phyloP scores from a whole-genome alignment of 2,888 invertebrate genomes.

The Microplitis deprimator region DNA sequence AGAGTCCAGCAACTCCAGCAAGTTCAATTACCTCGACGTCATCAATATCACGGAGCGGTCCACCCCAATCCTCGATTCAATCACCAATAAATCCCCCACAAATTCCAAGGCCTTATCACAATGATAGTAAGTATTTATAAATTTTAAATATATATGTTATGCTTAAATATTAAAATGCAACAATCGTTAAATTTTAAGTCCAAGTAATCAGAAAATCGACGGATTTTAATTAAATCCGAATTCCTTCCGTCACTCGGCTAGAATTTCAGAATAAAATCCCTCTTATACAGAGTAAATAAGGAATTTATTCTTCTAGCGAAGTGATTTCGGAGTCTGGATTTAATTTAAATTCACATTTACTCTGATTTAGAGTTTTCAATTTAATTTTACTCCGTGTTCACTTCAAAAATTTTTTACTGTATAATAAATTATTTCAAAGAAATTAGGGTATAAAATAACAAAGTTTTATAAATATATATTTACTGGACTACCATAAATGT shows the following conservation, averaged over 20 bases:
- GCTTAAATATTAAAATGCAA: conserved; percentile 61
- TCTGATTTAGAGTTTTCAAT: no score
- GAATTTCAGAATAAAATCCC: no score
- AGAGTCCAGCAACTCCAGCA: conserved; percentile 62
- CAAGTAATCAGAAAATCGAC: no score
- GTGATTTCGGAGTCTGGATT: no score
- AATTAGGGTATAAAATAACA: background rate
- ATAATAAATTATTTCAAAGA: background rate
- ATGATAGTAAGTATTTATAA: conserved; percentile 63
- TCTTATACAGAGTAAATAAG: no score
- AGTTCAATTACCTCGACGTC: conserved; percentile 64
- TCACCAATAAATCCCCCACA: conserved; percentile 46
- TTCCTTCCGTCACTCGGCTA: no score
- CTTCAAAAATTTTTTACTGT: no score
- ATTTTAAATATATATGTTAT: conserved; percentile 50
- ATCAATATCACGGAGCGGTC: conserved; percentile 50
- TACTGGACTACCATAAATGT: conserved; percentile 17
- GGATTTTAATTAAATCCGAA: no score
- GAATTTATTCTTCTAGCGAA: no score
- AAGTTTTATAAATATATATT: conserved; percentile 19
- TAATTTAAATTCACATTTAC: no score
- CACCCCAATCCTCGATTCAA: conserved; percentile 46
- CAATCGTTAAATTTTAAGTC: no score
- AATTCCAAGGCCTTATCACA: conserved; percentile 64
- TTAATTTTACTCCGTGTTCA: no score